Evolutionary conservation across 2,888 invertebrate genomes (phyloP).

Genomic region (Pseudolycoriella hygida): DNA sequence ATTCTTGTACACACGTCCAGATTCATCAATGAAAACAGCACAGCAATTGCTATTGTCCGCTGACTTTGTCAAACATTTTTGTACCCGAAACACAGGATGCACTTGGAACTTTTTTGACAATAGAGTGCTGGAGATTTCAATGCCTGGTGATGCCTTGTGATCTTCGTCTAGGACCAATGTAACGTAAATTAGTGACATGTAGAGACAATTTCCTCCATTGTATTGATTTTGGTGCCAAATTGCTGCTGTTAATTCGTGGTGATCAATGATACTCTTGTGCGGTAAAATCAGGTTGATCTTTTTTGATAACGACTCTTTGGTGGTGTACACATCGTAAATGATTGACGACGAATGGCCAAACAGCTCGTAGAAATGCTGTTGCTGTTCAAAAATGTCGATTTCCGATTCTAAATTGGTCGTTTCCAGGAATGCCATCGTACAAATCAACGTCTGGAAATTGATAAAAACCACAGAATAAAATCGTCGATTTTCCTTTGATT

Average conservation of each 20-base stretch:
- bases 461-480: no score
- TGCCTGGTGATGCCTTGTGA: background rate
- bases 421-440: no score
- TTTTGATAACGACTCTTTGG: background rate
- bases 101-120: conserved; percentile 12
- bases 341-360: conserved; percentile 3
- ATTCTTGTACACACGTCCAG: conserved; percentile 28
- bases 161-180: background rate
- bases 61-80: conserved; percentile 21
- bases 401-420: background rate
- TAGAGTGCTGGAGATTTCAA: background rate
- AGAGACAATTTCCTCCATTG: conserved; percentile 17
- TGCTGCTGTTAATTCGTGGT: background rate
- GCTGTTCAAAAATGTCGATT: conserved; percentile 2
- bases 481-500: no score
- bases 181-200: conserved; percentile 21
- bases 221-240: conserved; percentile 19
- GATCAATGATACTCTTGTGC: background rate
- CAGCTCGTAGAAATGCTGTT: conserved; percentile 5
- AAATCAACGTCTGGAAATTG: no score
- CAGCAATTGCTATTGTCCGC: conserved; percentile 18
- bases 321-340: conserved; percentile 4
- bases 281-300: conserved; percentile 4
- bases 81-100: conserved; percentile 22
- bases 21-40: conserved; percentile 24